A percentile compares a stretch with the other conserved stretches of the same genome.
phyloP scores from a whole-genome alignment of 2,888 invertebrate species.

The Unio pictorum region DNA sequence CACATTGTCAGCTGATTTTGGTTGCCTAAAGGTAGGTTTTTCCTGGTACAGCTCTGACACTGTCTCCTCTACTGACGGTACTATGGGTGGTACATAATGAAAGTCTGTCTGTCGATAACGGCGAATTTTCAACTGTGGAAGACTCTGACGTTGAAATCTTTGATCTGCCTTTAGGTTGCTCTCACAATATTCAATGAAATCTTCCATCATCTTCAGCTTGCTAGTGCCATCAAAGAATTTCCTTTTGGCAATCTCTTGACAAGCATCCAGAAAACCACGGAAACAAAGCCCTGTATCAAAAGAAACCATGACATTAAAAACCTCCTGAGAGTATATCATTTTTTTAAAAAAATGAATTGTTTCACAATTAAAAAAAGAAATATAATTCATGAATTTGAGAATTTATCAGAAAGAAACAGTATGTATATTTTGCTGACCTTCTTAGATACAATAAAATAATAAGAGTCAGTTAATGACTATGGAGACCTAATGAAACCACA shows the following conservation, averaged over 20 bases:
- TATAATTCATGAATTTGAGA: neutral
- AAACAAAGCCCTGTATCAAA: constrained; percentile 60
- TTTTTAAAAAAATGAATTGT: neutral
- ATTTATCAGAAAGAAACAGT: constrained; percentile 2
- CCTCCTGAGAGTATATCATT: neutral
- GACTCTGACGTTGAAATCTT: constrained; percentile 22
- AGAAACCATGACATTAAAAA: neutral
- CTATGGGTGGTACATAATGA: constrained; percentile 26
- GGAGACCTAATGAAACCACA: too few relatives aligned
- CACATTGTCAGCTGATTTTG: constrained; percentile 38
- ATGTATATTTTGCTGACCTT: constrained; percentile 1
- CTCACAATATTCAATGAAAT: constrained; percentile 58
- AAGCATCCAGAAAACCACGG: constrained; percentile 67
- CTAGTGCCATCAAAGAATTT: constrained; percentile 47
- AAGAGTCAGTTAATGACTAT: too few relatives aligned
- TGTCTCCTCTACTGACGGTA: constrained; percentile 8
- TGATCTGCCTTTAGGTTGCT: constrained; percentile 44
- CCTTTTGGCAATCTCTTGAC: constrained; percentile 59
- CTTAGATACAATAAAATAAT: too few relatives aligned
- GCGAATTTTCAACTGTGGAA: constrained; percentile 30
- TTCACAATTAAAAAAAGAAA: neutral
- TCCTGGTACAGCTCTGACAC: constrained; percentile 24
- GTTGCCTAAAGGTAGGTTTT: constrained; percentile 19
- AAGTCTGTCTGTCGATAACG: constrained; percentile 35
- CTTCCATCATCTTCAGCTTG: constrained; percentile 50